Evolutionary conservation across 2,888 invertebrate genomes (phyloP).

Genomic region (Incurvaria masculella): DNA sequence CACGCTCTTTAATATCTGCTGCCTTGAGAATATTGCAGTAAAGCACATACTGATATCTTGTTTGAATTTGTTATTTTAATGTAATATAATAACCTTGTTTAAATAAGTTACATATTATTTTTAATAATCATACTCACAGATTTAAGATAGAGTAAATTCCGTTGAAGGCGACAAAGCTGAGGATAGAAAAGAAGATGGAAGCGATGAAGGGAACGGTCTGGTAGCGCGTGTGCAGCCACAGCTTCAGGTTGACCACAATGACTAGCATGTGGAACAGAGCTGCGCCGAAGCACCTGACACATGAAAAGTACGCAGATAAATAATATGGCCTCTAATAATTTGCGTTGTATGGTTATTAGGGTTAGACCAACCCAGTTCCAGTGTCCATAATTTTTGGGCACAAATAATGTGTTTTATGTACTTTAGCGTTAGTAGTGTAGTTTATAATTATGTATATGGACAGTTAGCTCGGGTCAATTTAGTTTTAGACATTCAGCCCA

Average conservation of each 20-base stretch:
- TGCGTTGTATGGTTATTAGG: too few species aligned
- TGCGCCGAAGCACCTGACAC: conserved; percentile 57
- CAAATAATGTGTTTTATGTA: not conserved
- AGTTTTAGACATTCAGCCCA: too few species aligned
- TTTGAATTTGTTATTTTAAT: not conserved
- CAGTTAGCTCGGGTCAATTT: too few species aligned
- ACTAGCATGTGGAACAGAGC: conserved; percentile 56
- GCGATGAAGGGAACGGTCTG: conserved; percentile 51
- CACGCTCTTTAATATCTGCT: not conserved
- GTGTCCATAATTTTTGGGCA: not conserved
- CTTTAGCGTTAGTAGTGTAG: too few species aligned
- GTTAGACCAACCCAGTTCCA: too few species aligned
- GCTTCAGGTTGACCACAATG: conserved; percentile 57
- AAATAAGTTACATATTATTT: not conserved
- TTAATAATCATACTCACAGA: conserved; percentile 48
- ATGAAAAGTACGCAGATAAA: not conserved
- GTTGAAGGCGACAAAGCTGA: conserved; percentile 53
- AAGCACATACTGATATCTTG: too few species aligned
- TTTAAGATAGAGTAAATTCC: conserved; percentile 54
- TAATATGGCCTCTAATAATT: too few species aligned
- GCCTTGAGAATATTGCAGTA: not conserved
- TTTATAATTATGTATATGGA: too few species aligned
- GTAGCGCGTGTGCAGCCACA: conserved; percentile 61
- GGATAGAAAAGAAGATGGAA: conserved; percentile 52
- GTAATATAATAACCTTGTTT: not conserved